Evolutionary conservation across 2,113 vertebrate genomes (phyloP).

Genomic region (Campylorhamphus procurvoides): DNA sequence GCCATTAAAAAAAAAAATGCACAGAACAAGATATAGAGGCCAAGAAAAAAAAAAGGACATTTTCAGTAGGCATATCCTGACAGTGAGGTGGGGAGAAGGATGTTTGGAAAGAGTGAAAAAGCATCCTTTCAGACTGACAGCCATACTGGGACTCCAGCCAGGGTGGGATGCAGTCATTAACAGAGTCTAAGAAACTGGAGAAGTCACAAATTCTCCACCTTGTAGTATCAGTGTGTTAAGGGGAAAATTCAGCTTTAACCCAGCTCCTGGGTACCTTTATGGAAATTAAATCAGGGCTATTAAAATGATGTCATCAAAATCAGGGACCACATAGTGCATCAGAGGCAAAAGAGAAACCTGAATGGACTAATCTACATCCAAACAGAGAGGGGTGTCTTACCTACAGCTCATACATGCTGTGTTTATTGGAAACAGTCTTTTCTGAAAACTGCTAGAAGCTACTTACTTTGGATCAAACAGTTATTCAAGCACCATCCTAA

Average conservation of each 20-base stretch:
- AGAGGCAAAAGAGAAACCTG: neutral
- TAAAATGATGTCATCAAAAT: neutral
- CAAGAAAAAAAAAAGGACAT: neutral
- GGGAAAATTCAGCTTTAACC: neutral
- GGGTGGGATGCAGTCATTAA: rapidly evolving
- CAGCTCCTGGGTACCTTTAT: neutral
- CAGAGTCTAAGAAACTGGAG: neutral
- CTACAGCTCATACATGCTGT: neutral
- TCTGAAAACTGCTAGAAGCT: neutral
- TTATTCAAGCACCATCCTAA: neutral
- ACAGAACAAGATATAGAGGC: neutral
- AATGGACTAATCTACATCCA: neutral
- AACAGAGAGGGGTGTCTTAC: neutral
- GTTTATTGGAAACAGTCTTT: neutral
- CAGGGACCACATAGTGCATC: neutral
- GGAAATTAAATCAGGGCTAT: neutral
- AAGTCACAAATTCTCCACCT: neutral
- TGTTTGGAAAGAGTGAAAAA: neutral
- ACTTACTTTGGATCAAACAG: neutral
- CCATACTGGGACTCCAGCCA: neutral
- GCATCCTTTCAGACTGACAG: neutral
- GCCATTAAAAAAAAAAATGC: neutral
- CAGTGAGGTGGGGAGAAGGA: neutral
- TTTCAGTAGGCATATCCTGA: neutral
- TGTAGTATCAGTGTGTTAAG: neutral